Evolutionary conservation across 2,113 vertebrate species (phyloP).

Genomic region (Chlamydotis undulata): DNA sequence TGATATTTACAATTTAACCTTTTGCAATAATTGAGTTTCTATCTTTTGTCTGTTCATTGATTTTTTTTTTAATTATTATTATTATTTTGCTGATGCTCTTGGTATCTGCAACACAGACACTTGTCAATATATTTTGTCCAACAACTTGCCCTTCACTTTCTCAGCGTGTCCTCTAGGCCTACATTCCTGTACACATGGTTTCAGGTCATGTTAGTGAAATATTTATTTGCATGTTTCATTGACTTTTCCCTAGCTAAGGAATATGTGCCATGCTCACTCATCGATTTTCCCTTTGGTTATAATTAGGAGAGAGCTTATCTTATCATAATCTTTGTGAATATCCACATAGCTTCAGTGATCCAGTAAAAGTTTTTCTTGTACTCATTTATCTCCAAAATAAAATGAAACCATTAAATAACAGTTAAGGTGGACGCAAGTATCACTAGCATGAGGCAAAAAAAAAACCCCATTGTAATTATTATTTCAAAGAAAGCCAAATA

Average conservation of each 20-base stretch:
- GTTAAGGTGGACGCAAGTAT: background rate
- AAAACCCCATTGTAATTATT: background rate
- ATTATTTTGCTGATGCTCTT: background rate
- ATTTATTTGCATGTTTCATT: slow-evolving; percentile 27
- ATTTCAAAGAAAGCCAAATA: background rate
- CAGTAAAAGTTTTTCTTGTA: background rate
- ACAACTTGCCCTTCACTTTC: background rate
- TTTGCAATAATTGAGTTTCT: background rate
- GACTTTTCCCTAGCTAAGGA: background rate
- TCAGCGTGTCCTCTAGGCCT: background rate
- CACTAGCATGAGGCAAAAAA: background rate
- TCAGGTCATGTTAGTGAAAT: background rate
- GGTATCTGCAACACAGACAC: background rate
- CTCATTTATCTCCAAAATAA: background rate
- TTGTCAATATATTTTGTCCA: background rate
- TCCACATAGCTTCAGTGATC: background rate
- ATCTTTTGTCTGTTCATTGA: background rate
- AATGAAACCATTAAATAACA: background rate
- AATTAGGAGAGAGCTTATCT: background rate
- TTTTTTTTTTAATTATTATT: background rate
- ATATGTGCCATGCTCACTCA: background rate
- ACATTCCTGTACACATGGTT: background rate
- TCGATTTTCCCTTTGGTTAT: background rate
- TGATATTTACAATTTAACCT: background rate
- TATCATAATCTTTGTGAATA: background rate